Evolutionary conservation across 2,797 vertebrate genomes (phyloP).

Genomic region (Cossypha polioptera): DNA sequence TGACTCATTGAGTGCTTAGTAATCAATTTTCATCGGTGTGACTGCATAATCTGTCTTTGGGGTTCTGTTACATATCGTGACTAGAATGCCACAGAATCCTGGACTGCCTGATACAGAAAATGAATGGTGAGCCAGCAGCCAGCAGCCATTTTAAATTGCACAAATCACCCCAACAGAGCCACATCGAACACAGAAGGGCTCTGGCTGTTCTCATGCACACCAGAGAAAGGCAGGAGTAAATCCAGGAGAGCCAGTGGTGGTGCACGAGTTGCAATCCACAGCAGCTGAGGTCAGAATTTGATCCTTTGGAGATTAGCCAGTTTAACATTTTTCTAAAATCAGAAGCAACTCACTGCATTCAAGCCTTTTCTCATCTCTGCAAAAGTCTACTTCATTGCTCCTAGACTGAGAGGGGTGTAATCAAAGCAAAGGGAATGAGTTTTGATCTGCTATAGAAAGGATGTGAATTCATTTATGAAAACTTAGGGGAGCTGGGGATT

Average conservation of each 20-base stretch:
- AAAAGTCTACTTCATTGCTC: neutral
- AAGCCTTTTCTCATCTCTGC: neutral
- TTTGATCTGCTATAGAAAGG: neutral
- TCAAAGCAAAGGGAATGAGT: neutral
- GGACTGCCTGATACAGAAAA: neutral
- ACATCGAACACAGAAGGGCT: neutral
- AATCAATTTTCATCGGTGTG: conserved; percentile 80
- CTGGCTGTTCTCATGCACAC: neutral
- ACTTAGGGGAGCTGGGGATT: neutral
- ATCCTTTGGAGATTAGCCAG: neutral
- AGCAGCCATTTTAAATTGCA: conserved; percentile 17
- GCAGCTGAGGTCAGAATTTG: neutral
- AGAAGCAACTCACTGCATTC: neutral
- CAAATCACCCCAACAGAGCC: neutral
- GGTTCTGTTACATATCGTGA: conserved; percentile 54
- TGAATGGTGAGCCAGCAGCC: conserved; percentile 12
- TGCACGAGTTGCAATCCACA: neutral
- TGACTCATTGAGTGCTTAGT: conserved; percentile 76
- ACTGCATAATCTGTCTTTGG: conserved; percentile 78
- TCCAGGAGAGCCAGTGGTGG: neutral
- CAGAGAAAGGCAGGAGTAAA: neutral
- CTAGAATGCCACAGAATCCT: conserved; percentile 62
- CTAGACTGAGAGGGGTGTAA: neutral
- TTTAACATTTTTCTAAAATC: neutral
- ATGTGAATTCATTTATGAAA: neutral